Base-by-base conservation (phyloP, 2,888 invertebrate species). In the Nipponacmea schrenckii region DNA sequence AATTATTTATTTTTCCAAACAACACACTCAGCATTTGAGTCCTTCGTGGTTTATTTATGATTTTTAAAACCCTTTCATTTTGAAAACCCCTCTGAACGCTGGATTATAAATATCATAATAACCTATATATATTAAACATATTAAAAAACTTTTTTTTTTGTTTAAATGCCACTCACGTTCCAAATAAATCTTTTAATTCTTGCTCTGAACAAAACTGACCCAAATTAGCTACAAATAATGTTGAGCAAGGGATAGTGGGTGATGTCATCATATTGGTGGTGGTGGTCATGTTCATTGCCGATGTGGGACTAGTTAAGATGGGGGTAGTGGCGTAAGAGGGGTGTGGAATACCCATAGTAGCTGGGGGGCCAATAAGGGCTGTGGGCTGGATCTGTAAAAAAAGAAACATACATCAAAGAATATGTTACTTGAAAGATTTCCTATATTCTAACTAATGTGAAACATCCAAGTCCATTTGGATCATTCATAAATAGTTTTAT, bases 161-260 rank as follows among this genome's bases (percentile, higher is more conserved):
- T 39, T 8, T 8, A 39, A 39, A 39, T 39, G 39, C 39, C 39
- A 72, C 91, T 91, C 90, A 97, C 97, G 96, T 97, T 93, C 95
- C 95, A 91, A 98, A 97, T 89, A 98, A 94, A 91, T 97, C 97
- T 92, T 97, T 97, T 84, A 98, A 93, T 91, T 98, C 98, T 89
- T 98, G 97, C 91, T 98, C 98, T 82, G 96, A 96, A 87, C 97
- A 97, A 90, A 96, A 96, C 91, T 96, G 96, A 83, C 98, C 97
- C 88, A 98, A 93, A 91, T 98, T 98, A 88, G 98, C 98, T 89
- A 98, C 97, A 91, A 98, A 98, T 82, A 98, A 93, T 82, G 98
- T 98, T 85, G 96, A 96, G 92, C 97, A 97, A 84, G 97, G 97
- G 50, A 84, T 77, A 76, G 84, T 83, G 92, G 85, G 92, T 83